phyloP scores from a whole-genome alignment of 2,797 vertebrate species.

The Micropoecilia bifurca region DNA sequence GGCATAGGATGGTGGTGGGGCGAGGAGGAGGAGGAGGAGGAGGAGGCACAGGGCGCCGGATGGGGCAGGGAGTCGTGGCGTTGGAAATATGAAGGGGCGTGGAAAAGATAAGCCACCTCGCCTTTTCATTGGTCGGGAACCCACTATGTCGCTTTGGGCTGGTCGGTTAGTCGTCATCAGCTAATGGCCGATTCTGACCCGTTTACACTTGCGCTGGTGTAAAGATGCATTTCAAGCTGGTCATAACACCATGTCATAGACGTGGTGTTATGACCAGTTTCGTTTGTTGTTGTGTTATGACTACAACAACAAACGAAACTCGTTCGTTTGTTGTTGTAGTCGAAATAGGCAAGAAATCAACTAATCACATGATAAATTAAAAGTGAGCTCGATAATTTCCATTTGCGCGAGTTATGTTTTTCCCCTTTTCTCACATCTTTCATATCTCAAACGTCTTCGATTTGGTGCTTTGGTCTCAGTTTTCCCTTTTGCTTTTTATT shows the following conservation, averaged over 20 bases:
- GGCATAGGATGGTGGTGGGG: conserved; percentile 19
- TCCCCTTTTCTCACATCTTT: too few species aligned
- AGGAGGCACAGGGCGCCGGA: not conserved
- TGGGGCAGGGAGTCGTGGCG: conserved; percentile 15
- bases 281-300: too few species aligned
- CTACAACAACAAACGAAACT: too few species aligned
- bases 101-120: not conserved
- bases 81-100: not conserved
- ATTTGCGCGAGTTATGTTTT: too few species aligned
- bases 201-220: conserved; percentile 13
- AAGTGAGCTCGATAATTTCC: too few species aligned
- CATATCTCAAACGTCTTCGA: too few species aligned
- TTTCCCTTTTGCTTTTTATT: too few species aligned
- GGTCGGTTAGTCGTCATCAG: conserved; percentile 36
- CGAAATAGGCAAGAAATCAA: not conserved
- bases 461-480: too few species aligned
- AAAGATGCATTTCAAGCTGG: conserved; percentile 24
- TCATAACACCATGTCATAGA: too few species aligned
- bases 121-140: conserved; percentile 48
- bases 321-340: conserved; percentile 9
- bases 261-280: conserved; percentile 24
- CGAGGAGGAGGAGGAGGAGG: not conserved
- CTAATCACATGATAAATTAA: too few species aligned
- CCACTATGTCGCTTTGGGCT: conserved; percentile 34
- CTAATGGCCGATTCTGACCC: conserved; percentile 47